Percentiles rank a stretch among this genome's conserved stretches.
Evolutionary conservation across 2,888 invertebrate genomes (phyloP).

Genomic region (Eilema depressum): DNA sequence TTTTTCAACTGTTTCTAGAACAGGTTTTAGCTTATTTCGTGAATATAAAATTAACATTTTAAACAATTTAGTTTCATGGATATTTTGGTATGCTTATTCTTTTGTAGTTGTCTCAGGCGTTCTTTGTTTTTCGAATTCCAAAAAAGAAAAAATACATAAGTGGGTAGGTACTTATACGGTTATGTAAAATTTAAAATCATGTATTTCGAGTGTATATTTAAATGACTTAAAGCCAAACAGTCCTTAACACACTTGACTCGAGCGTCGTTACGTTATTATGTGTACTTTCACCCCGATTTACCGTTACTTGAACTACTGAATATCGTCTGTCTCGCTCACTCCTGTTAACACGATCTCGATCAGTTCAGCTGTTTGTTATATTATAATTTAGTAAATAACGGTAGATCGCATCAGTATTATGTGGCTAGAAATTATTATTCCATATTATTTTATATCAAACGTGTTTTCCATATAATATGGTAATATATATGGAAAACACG

Average conservation of each 20-base stretch:
- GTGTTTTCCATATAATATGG: neutral
- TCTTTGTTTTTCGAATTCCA: neutral
- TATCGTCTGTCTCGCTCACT: conserved; percentile 57
- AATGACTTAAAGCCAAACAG: conserved; percentile 47
- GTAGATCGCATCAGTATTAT: conserved; percentile 1
- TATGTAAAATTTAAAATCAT: conserved; percentile 24
- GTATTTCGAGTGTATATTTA: conserved; percentile 33
- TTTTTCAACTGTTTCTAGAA: conserved; percentile 20
- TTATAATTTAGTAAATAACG: conserved; percentile 41
- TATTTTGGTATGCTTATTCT: conserved; percentile 4
- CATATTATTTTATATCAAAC: neutral
- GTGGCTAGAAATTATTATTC: neutral
- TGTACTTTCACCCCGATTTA: conserved; percentile 80
- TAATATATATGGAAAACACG: no score
- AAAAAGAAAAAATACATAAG: neutral
- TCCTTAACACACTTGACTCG: conserved; percentile 57
- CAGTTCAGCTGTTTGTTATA: conserved; percentile 63
- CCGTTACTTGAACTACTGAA: conserved; percentile 74
- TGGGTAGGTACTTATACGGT: conserved; percentile 12
- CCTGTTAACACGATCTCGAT: conserved; percentile 60
- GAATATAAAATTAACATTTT: conserved; percentile 14
- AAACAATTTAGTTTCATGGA: conserved; percentile 8
- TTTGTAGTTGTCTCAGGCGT: neutral
- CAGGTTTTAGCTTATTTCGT: conserved; percentile 15
- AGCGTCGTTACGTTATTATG: conserved; percentile 65